Percentiles rank a stretch among this genome's conserved stretches.
Conservation (phyloP, 2,888 invertebrate species). For the Pyrrhosoma nymphula region DNA sequence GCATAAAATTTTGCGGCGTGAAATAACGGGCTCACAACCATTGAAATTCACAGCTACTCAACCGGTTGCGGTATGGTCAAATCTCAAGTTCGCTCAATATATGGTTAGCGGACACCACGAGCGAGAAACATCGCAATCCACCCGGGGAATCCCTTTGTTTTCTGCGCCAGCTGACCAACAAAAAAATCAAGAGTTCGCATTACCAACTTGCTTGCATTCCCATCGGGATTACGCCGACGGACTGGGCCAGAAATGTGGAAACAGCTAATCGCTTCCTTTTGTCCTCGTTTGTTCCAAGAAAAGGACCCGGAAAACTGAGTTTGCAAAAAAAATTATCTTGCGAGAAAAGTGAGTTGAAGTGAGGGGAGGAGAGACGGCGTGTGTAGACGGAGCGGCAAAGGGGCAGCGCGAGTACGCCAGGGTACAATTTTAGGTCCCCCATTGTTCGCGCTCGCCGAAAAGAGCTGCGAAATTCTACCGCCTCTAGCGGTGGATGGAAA, state of each 20-base stretch:
- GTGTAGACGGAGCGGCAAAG: background rate
- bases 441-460: conserved; percentile 3
- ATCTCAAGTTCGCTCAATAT: too few relatives aligned
- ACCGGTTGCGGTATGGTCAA: background rate
- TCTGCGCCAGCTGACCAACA: background rate
- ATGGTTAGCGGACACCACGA: background rate
- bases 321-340: background rate
- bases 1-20: too few relatives aligned
- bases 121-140: background rate
- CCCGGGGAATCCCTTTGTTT: conserved; percentile 13
- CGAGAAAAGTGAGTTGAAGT: background rate
- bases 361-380: background rate
- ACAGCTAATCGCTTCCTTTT: background rate
- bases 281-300: background rate
- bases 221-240: background rate
- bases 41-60: background rate
- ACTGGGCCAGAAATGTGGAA: background rate
- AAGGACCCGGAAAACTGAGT: background rate
- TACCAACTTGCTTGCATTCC: background rate
- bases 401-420: background rate
- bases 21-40: background rate
- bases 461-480: background rate
- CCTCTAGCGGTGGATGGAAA: background rate
- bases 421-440: background rate
- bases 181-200: background rate